These are phyloP conservation scores for Lycaon pictus DNA, from an alignment of 2,113 vertebrate species.

Conservation along the genomic window DNA sequence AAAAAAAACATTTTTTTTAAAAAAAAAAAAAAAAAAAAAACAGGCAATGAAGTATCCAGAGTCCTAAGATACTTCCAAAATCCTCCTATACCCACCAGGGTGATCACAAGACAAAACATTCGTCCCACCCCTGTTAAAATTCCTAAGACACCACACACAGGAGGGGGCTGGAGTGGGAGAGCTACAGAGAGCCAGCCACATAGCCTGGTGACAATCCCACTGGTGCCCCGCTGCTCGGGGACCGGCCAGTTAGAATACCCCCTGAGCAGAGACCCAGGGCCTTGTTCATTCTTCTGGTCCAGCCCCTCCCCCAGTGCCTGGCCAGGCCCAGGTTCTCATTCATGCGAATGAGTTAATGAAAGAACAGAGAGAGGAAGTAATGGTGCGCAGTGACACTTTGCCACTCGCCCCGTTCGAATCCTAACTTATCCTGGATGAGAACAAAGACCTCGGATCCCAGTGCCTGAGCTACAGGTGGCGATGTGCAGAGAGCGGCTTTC, in stretches of 20 bases:
- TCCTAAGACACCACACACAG: not conserved
- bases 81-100: not conserved
- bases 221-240: not conserved
- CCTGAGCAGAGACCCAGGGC: not conserved
- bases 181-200: not conserved
- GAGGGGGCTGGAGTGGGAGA: rapidly evolving
- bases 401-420: not conserved
- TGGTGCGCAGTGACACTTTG: not conserved
- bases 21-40: too few relatives aligned
- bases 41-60: not conserved
- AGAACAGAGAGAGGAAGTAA: not conserved
- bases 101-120: not conserved
- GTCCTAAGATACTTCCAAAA: not conserved
- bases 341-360: not conserved
- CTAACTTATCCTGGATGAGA: not conserved
- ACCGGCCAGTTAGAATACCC: not conserved
- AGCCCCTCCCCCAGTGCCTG: not conserved
- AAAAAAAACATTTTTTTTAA: too few relatives aligned
- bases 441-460: not conserved
- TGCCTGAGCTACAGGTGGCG: not conserved
- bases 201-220: not conserved
- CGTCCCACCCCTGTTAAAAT: not conserved
- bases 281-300: not conserved
- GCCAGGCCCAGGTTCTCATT: not conserved
- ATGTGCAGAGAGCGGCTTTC: not conserved